phyloP scores from a whole-genome alignment of 2,888 invertebrate genomes.

The Lingula anatina region DNA sequence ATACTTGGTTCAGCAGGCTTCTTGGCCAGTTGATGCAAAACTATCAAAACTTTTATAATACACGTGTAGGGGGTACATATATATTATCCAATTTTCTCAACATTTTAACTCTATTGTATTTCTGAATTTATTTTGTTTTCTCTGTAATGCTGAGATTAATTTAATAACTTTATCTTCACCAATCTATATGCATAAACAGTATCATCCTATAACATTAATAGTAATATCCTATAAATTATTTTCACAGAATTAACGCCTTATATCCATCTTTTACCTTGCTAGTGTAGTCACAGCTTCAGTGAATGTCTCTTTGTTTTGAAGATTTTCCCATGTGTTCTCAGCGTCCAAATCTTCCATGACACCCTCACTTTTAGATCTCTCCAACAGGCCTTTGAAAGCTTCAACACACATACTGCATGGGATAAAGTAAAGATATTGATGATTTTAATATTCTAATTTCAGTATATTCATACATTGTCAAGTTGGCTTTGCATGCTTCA shows the following conservation, averaged over 20 bases:
- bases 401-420: slow-evolving; percentile 33
- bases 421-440: not conserved
- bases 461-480: not conserved
- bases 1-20: not conserved
- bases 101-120: no score
- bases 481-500: slow-evolving; percentile 1
- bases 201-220: no score
- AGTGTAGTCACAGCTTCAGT: slow-evolving; percentile 44
- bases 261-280: slow-evolving; percentile 52
- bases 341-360: slow-evolving; percentile 38
- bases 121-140: no score
- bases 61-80: not conserved
- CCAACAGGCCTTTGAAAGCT: slow-evolving; percentile 39
- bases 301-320: slow-evolving; percentile 41
- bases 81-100: no score
- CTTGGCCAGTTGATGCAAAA: not conserved
- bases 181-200: no score
- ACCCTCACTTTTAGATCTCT: slow-evolving; percentile 35
- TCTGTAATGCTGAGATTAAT: no score
- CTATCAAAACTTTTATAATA: not conserved
- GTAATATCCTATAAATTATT: no score
- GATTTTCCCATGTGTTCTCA: slow-evolving; percentile 40
- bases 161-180: no score
- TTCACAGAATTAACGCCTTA: no score
- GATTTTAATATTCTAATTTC: not conserved